phyloP scores from a whole-genome alignment of 1,140 invertebrate genomes.

The Lepeophtheirus salmonis region DNA sequence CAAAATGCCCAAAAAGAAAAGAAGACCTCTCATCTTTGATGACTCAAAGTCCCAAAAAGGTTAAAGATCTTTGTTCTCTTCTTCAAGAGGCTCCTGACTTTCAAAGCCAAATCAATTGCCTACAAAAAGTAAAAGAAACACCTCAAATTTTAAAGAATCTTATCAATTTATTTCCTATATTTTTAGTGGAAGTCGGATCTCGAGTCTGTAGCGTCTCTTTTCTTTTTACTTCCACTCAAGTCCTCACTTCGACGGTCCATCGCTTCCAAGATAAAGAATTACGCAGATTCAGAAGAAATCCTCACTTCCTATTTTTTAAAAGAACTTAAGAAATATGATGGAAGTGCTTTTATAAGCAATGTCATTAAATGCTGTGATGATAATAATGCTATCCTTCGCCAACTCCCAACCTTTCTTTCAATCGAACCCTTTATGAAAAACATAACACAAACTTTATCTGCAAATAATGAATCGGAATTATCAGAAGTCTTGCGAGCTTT shows the following conservation, averaged over 20 bases:
- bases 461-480: background rate
- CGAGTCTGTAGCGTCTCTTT: background rate
- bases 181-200: background rate
- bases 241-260: background rate
- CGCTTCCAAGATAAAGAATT: background rate
- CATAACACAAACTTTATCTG: background rate
- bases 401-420: background rate
- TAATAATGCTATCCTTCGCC: background rate
- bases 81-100: background rate
- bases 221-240: background rate
- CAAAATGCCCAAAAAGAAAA: background rate
- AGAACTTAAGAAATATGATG: background rate
- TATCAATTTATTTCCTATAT: background rate
- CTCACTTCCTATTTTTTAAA: background rate
- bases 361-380: background rate
- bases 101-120: background rate
- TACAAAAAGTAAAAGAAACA: background rate
- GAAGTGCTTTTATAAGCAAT: background rate
- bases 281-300: background rate
- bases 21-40: background rate
- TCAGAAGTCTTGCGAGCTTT: background rate
- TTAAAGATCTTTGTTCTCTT: background rate
- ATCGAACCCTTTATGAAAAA: background rate
- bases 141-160: background rate
- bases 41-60: background rate